Base-by-base conservation (phyloP, 2,797 vertebrate species). In the Falco berigora region DNA sequence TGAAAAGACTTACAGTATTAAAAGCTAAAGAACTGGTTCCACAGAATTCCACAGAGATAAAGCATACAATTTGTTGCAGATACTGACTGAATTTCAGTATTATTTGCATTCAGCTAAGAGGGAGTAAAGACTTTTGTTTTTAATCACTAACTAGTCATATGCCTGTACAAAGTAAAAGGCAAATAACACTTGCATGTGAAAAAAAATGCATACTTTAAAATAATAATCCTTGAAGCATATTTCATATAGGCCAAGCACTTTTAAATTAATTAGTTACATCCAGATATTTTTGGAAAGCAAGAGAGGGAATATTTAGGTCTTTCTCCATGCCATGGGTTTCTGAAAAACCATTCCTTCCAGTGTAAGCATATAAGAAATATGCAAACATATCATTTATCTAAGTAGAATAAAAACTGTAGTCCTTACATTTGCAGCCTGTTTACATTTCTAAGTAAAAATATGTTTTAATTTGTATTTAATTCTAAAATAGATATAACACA, bases 21-120 rank as follows among this genome's bases (percentile, higher is more conserved):
- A 96, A 92, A 96, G 93, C 81, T 89, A 98, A 98, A 97, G 97
- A 98, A 99, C 98, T 98, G 98, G 98, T 98, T 99, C 94, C 97
- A 96, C 98, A 91, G 98, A 99, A 98, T 98, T 98, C 98, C 98
- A 95, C 53, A 89, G 88, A 92, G 92, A 94, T 74, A 92, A 97
- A 93, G 74, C 75, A 76, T 2, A 22, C 86, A n/a, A 17, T 92
- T 84, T 89, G 91, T 62, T 83, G 80, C 56, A 89, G 75, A 94
- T 76, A 94, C 61, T 21, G 80, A 69, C 83, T 46, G 63, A 73
- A 89, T 92, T 96, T 95, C 58, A 47, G 84, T 47, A 76, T 64
- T 71, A 34, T 88, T 90, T 90, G 46, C 69, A 53, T 55, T 76
- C 79, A 77, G 72, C 78, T 56, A 50, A 72, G 42, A 72, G 47